phyloP scores from a whole-genome alignment of 2,797 vertebrate genomes.

The Anableps anableps region DNA sequence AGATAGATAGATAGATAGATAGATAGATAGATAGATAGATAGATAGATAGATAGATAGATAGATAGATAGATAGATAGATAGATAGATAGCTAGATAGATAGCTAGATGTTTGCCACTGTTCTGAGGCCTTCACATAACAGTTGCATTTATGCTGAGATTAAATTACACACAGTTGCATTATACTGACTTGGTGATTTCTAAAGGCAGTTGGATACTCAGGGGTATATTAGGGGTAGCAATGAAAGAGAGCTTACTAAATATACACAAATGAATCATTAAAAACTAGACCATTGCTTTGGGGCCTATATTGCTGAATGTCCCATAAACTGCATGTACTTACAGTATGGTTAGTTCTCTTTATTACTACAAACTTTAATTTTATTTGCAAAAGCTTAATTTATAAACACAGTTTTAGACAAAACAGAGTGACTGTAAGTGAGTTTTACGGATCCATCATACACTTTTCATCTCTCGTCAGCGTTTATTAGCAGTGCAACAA shows the following conservation, averaged over 20 bases:
- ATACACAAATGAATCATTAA: too few relatives aligned
- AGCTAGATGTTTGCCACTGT: too few relatives aligned
- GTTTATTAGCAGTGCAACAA: neutral
- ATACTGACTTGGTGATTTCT: too few relatives aligned
- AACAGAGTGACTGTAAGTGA: neutral
- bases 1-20: conserved; percentile 35
- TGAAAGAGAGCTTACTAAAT: too few relatives aligned
- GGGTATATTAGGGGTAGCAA: too few relatives aligned
- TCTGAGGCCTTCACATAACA: too few relatives aligned
- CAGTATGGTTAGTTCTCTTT: neutral
- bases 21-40: conserved; percentile 26
- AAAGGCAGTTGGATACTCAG: too few relatives aligned
- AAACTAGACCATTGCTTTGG: too few relatives aligned
- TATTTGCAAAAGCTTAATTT: neutral
- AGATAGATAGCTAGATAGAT: conserved; percentile 11
- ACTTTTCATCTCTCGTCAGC: too few relatives aligned
- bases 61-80: conserved; percentile 19
- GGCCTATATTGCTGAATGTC: too few relatives aligned
- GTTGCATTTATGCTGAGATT: too few relatives aligned
- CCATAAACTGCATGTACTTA: neutral
- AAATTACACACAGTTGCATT: too few relatives aligned
- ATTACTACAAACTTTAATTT: neutral
- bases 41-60: conserved; percentile 23
- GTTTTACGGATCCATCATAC: neutral
- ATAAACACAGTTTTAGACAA: neutral